Base-by-base conservation (phyloP, 2,797 vertebrate species). In the Heteromormyrus szaboi region DNA sequence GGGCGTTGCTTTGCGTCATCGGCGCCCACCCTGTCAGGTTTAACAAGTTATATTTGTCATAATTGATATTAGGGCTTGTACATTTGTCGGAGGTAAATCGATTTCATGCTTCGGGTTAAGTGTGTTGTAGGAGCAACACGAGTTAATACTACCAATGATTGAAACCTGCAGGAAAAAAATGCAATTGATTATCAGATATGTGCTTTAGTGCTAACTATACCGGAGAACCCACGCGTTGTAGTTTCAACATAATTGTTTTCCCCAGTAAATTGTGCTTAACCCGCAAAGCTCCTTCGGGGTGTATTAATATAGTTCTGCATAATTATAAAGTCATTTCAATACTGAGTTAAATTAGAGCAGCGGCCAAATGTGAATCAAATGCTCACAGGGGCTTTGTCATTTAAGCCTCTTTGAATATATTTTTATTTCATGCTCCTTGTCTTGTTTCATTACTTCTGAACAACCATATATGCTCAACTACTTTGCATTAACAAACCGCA, bases 71-170 rank as follows among this genome's bases (percentile, higher is more conserved):
- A 68, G 56, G 86, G 89, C 83, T 86, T 89, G 87, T 90, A 90
- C 90, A 90, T 90, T 87, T 87, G 86, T 86, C 85, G 72, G 84
- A 89, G 88, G 54, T 53, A 84, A 76, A 62, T 89, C 56, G 79
- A 90, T 68, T 88, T 88, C 48, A 65, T 88, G 72, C 46, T 88
- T 53, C 62, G 59, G 46, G 87, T 90, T 91, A 89, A 53, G 53
- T 68, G 76, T 41, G 88, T 81, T 81, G 76, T 89, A 53, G 29
- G 29, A 2, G 56, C 62, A 29, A 76, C 48, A 56, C 84, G 83
- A 87, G 62, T 56, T 87, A 50, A 91, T 89, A 88, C 90, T 85
- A 29, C n/a, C 87, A 87, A 65, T 90, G 86, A 85, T 22, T 51
- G 11, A 51, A 51, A 85, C n/a, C 11, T 85, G 79, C 79, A 46